Percentiles rank a stretch among this genome's conserved stretches.
phyloP scores from a whole-genome alignment of 1,140 invertebrate genomes.

The Drosophila athabasca region DNA sequence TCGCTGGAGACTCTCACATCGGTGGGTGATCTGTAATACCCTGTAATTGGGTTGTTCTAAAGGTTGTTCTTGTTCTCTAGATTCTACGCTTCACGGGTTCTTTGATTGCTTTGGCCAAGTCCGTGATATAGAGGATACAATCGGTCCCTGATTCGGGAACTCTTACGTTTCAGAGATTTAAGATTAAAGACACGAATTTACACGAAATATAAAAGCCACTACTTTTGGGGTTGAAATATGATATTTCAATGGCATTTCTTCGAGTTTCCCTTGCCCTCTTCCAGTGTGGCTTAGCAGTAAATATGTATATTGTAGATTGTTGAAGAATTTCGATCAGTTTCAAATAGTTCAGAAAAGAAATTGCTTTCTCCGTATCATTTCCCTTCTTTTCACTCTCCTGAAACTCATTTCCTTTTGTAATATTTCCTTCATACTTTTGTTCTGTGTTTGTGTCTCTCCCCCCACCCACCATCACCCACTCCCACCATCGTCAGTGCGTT shows the following conservation, averaged over 20 bases:
- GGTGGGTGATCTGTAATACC: constrained; percentile 20
- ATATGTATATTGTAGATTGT: too few relatives aligned
- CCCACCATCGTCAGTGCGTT: constrained; percentile 1
- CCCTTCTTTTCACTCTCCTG: constrained; percentile 2
- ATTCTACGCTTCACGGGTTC: constrained; percentile 77
- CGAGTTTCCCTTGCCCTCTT: too few relatives aligned
- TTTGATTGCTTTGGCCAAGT: constrained; percentile 72
- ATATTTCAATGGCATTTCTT: too few relatives aligned
- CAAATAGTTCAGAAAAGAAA: too few relatives aligned
- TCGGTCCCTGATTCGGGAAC: not conserved
- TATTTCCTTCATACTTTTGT: constrained; percentile 2
- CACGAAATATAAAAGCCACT: too few relatives aligned
- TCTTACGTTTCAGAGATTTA: not conserved
- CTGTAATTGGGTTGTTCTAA: not conserved
- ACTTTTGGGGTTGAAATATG: too few relatives aligned
- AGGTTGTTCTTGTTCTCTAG: constrained; percentile 16
- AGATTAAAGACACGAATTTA: too few relatives aligned
- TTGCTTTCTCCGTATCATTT: too few relatives aligned
- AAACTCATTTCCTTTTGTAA: constrained; percentile 27
- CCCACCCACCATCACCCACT: too few relatives aligned
- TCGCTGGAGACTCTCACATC: constrained; percentile 68
- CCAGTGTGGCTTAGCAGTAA: too few relatives aligned
- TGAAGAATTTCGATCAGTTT: too few relatives aligned
- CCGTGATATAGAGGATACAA: constrained; percentile 42
- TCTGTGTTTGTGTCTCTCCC: constrained; percentile 6